Base-by-base conservation (phyloP, 1,140 invertebrate species). In the Asobara japonica region DNA sequence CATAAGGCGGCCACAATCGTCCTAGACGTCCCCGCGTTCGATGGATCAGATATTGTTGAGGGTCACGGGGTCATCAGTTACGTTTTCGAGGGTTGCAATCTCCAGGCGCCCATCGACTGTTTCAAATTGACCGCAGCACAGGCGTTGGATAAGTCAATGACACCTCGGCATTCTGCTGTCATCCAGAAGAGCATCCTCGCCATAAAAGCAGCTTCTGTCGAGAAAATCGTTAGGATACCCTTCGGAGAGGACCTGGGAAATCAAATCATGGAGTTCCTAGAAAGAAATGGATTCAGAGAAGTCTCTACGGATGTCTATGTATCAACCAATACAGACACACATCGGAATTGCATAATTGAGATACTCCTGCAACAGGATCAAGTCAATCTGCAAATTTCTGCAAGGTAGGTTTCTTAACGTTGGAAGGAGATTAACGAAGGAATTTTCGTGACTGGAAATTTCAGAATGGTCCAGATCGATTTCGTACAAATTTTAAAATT, bases 11-110 rank as follows among this genome's bases (percentile, higher is more conserved):
- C 80, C 0, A 83, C 78, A 0, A 66, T 80, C 0, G 80, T 78
- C 4, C 65, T 88, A 0, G 78, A 85, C 71, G 29, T 87, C 11
- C 85, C 86, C 0, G 68, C 31, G 13, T 88, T 87, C 20, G 66
- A 79, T 6, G 36, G 74, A 0, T 18, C 72, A 0, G 1, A 77
- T 0, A 5, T 48, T n/a, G 60, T 76, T 16, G 62, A 82, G 8
- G 76, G 74, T 1, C 79, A 73, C 25, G 83, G 82, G 0, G 80
- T 75, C n/a, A 77, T 88, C 10, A 75, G 74, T 8, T 86, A 82
- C 22, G 74, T 80, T 7, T 68, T 80, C 5, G 79, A 81, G 10
- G 82, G 79, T 3, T 79, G 74, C 13, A 62, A 78, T 25, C 76
- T 82, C 4, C 86, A 86, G 74, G 75, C 80, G 0, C 69, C 79